Evolutionary conservation across 1,140 invertebrate genomes (phyloP).

Genomic region (Ganaspis sp.): DNA sequence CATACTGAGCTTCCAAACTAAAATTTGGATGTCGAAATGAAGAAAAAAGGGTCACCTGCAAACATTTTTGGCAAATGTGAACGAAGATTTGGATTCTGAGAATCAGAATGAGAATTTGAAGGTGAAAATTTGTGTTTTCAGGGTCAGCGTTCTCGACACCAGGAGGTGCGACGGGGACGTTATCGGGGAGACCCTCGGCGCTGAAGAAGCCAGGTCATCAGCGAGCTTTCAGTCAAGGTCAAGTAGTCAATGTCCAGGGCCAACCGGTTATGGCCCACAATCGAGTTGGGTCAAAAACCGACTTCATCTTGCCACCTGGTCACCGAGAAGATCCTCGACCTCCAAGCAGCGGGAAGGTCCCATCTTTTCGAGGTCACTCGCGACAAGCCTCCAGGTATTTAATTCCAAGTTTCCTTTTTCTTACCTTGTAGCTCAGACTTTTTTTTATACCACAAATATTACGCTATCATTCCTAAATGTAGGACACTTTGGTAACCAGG

Average conservation of each 20-base stretch:
- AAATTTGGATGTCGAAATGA: too few species aligned
- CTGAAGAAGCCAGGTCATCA: constrained; percentile 87
- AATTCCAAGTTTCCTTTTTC: not conserved
- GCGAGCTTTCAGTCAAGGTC: constrained; percentile 90
- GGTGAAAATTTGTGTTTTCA: not conserved
- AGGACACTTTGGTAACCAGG: not conserved
- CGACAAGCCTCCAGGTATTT: constrained; percentile 77
- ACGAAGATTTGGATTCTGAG: too few species aligned
- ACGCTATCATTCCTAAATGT: constrained; percentile 14
- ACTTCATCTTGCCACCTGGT: constrained; percentile 90
- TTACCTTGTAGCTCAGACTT: not conserved
- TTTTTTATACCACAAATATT: not conserved
- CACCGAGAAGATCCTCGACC: constrained; percentile 79
- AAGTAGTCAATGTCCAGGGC: constrained; percentile 81
- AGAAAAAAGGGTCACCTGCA: too few species aligned
- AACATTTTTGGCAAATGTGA: too few species aligned
- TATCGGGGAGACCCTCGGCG: constrained; percentile 78
- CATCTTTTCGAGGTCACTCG: constrained; percentile 76
- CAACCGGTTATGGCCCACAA: constrained; percentile 81
- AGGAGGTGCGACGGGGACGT: constrained; percentile 60
- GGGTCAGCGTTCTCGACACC: constrained; percentile 45
- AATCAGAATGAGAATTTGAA: too few species aligned
- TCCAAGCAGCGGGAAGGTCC: constrained; percentile 71
- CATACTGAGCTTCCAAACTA: too few species aligned
- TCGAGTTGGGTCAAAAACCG: constrained; percentile 88